Evolutionary conservation across 2,888 invertebrate genomes (phyloP), one percentile per base, ranked within the genome.

Genomic region (Heliconius erato): DNA sequence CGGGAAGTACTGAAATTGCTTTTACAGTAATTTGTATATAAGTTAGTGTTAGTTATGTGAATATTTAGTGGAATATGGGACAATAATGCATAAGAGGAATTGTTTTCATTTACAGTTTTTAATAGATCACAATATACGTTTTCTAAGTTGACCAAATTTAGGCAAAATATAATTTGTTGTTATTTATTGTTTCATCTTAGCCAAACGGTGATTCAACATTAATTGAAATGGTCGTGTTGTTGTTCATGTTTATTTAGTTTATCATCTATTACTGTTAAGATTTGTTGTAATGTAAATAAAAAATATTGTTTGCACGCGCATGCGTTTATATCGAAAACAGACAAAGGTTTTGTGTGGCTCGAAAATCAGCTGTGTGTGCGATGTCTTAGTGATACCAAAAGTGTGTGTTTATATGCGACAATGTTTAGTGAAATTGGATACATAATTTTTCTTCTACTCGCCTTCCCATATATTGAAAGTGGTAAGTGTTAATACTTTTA

Each of bases 381-480:
- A 96, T 96, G 96, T 95, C 95, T 96, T 95, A 94, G 94, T 94
- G 94, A 91, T 93, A 92, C 89, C 89, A 92, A 92, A 94, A 94
- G 92, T 92, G 95, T 93, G 92, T 93, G 93, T 91, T 92, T 91
- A 87, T 90, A 91, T 93, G 93, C 93, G 91, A 96, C 96, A 96
- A 97, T 97, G 97, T 96, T 96, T 91, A 96, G 96, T 96, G 96
- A 96, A 95, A 96, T 96, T 96, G 96, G 96, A 96, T 97, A 97
- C 94, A 96, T 97, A 94, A 95, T 97, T 91, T 97, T 97, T 95
- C 95, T 97, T 93, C 96, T 97, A 91, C 96, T 97, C 91, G 96
- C 97, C 91, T 96, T 97, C 91, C 97, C 97, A 89, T 97, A 97
- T 93, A 97, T 97, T 92, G 97, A 97, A 95, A 97, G 97, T 95